Percentiles rank a stretch among this genome's conserved stretches.
Conservation (phyloP, 2,797 vertebrate species). For the Momotus momota region DNA sequence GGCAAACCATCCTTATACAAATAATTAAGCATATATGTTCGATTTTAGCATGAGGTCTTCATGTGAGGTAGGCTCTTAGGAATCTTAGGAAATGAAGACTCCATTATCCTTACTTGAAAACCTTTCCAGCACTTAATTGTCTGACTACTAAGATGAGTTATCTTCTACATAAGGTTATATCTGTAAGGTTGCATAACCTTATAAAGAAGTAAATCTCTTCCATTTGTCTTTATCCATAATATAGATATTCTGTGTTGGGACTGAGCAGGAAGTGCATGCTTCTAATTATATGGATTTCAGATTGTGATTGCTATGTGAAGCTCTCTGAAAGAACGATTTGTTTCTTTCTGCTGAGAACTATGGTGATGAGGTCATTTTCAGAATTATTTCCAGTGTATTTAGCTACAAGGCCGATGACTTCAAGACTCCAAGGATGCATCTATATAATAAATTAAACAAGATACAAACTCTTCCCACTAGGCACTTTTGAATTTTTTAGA, state of each 20-base stretch:
- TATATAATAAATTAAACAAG: not conserved
- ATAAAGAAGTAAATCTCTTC: not conserved
- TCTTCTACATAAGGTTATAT: not conserved
- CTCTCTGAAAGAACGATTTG: not conserved
- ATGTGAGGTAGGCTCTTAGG: not conserved
- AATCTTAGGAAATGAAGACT: not conserved
- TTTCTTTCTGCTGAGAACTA: not conserved
- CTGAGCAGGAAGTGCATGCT: not conserved
- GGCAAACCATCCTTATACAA: not conserved
- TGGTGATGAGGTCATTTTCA: not conserved
- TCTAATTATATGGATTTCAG: not conserved
- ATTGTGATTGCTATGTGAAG: not conserved
- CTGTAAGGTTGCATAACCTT: not conserved
- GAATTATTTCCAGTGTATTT: not conserved
- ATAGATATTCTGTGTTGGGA: not conserved
- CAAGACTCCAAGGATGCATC: not conserved
- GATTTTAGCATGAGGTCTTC: not conserved
- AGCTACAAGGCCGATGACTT: not conserved
- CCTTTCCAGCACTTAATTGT: not conserved
- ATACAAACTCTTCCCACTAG: not conserved
- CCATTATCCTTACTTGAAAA: not conserved
- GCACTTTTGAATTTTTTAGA: not conserved
- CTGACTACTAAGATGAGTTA: not conserved
- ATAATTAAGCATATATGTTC: not conserved
- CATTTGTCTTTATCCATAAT: not conserved